Base-by-base conservation (phyloP, 1,140 invertebrate genomes). In the Drosophila setifemur region DNA sequence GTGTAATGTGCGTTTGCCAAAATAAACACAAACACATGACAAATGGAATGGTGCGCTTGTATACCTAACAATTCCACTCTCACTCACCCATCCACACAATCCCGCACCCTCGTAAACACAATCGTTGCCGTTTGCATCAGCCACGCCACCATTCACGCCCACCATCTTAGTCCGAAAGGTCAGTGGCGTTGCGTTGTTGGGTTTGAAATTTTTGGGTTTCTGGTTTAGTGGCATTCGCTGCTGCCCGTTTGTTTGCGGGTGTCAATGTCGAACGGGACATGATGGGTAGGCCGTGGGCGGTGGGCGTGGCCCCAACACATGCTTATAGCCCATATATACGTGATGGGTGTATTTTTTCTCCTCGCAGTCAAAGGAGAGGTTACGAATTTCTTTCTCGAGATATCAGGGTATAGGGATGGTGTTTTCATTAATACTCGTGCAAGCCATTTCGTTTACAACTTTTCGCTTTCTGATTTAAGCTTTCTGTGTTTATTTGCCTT, bases 391-490 rank as follows among this genome's bases (percentile, higher is more conserved):
- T 39, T 48, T 23, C 21, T 52, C 25, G 33, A 1, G 16, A n/a
- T 19, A 5, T 23, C 3, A 18, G 40, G 4, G 43, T 19, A 23
- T 11, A 12, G 11, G 47, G 50, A 9, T 12, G 18, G 16, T 7
- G 26, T 16, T 16, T 43, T 61, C 71, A 76, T 86, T 86, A 86
- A 86, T 86, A 86, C n/a, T n/a, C n/a, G n/a, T n/a, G n/a, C 72
- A 57, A 76, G 75, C 72, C 82, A 81, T 86, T 86, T 86, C 73
- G 67, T 76, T 72, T 86, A 81, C 81, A 86, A 86, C 81, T 86
- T 86, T 86, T 86, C 75, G 81, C 76, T 86, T 86, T 86, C 68
- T 76, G 72, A 81, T 86, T 86, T 76, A 58, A 54, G 68, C 67
- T 72, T 72, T 68, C 47, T 39, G 52, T 45, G 63, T 82, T 82